Evolutionary conservation across 2,113 vertebrate genomes (phyloP), one percentile per base, ranked within the genome.

Genomic region (Ceyx margarethae): DNA sequence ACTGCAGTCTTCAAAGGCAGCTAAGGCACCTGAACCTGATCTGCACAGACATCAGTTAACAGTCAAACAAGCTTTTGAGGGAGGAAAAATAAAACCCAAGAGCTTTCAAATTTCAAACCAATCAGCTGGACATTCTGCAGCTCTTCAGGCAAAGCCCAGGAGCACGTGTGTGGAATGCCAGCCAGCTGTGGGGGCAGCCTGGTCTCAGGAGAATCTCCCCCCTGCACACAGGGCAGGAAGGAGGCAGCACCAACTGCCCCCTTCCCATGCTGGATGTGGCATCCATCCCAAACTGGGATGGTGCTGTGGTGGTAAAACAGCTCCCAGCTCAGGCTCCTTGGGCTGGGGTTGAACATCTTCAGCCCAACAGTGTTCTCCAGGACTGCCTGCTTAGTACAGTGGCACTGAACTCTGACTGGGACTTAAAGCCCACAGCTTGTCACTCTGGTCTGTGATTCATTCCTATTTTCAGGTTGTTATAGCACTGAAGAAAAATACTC

Each of bases 1-100:
- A 90, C 85, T 28, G 58, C 37, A 21, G 69, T 74, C 85, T 87
- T 83, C 93, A 92, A 88, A 90, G 66, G 17, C 46, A 88, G 89
- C 56, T 68, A 81, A 69, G 76, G 54, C 90, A 80, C 53, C 76
- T 75, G 50, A 85, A 60, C 78, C 66, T 25, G 29, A 80, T 77
- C 87, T 85, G 90, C 67, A 60, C 53, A 67, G 68, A 90, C 78
- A 51, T 42, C 42, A 69, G 11, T 45, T 37, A 69, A 62, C 33
- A 37, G 72, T 23, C 69, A 71, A 80, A 68, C 25, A 50, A 61
- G 56, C 35, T 82, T 78, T 54, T 15, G 45, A 81, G 53, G 46
- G 31, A 13, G 56, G 16, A 48, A 48, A 48, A 21, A 9, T 28
- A 76, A 76, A 81, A 56, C 42, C 15, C 4, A n/a, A 60, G 28